These are phyloP conservation scores for Tolypeutes matacus DNA, from an alignment of 2,797 vertebrate genomes.

Conservation along the genomic window DNA sequence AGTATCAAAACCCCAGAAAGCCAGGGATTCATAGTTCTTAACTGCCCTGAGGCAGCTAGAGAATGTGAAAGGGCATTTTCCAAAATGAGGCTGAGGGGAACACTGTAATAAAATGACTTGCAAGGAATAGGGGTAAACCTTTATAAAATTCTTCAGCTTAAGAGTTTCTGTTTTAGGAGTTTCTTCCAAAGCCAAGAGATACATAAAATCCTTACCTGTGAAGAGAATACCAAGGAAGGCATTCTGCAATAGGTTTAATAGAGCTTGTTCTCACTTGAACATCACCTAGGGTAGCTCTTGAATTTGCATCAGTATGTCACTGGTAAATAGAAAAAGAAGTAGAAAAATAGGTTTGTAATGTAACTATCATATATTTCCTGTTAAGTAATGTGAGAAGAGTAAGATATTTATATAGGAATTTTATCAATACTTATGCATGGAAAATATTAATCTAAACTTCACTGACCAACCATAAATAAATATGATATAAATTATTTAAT, in stretches of 20 bases:
- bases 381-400: background rate
- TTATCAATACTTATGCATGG: background rate
- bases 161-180: background rate
- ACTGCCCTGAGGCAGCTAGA: background rate
- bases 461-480: background rate
- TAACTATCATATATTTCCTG: background rate
- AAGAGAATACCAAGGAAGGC: background rate
- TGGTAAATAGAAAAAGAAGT: background rate
- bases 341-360: background rate
- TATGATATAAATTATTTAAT: background rate
- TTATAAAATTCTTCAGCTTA: background rate
- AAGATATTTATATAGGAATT: background rate
- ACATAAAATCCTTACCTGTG: background rate
- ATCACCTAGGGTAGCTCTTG: background rate
- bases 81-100: background rate
- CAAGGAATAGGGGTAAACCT: background rate
- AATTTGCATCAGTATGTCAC: background rate
- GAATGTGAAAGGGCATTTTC: background rate
- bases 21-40: background rate
- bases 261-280: background rate
- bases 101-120: background rate
- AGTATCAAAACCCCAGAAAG: background rate
- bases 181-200: background rate
- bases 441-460: background rate
- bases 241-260: background rate